Percentiles rank a stretch among this genome's conserved stretches.
Evolutionary conservation across 2,797 vertebrate genomes (phyloP).

Genomic region (Sebastes kiyomatsui): DNA sequence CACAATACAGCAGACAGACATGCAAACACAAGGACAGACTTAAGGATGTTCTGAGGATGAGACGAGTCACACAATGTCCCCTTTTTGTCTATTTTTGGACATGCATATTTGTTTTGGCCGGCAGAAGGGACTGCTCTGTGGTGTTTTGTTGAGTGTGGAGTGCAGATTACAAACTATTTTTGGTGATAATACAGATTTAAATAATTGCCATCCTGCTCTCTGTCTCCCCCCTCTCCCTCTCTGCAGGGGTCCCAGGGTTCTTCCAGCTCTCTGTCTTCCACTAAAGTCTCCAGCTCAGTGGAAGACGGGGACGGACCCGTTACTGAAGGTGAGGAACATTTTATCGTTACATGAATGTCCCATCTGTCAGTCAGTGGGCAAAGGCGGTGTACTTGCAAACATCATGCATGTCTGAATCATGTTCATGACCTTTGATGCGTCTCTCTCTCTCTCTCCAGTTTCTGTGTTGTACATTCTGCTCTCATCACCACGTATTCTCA

Average conservation of each 20-base stretch:
- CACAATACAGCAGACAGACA: slow-evolving; percentile 20
- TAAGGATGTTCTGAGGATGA: slow-evolving; percentile 27
- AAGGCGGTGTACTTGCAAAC: slow-evolving; percentile 35
- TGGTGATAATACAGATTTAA: background rate
- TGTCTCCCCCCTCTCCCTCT: slow-evolving; percentile 16
- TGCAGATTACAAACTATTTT: slow-evolving; percentile 5
- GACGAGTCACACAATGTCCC: background rate
- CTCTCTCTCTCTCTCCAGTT: background rate
- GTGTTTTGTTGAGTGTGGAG: background rate
- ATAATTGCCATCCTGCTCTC: background rate
- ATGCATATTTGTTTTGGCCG: background rate
- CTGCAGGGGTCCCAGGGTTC: slow-evolving; percentile 83
- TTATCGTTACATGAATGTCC: background rate
- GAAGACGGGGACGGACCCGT: slow-evolving; percentile 86
- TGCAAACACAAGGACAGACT: slow-evolving; percentile 37
- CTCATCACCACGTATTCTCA: background rate
- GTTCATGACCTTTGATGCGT: slow-evolving; percentile 40
- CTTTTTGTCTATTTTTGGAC: slow-evolving; percentile 23
- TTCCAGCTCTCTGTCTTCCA: slow-evolving; percentile 90
- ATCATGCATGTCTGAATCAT: slow-evolving; percentile 51
- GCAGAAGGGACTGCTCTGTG: background rate
- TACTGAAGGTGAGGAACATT: slow-evolving; percentile 86
- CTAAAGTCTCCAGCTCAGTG: slow-evolving; percentile 91
- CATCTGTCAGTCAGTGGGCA: background rate
- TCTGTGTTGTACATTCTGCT: slow-evolving; percentile 29